Percentiles rank a stretch among this genome's conserved stretches.
Evolutionary conservation across 2,113 vertebrate species (phyloP).

Genomic region (Fulmarus glacialis): DNA sequence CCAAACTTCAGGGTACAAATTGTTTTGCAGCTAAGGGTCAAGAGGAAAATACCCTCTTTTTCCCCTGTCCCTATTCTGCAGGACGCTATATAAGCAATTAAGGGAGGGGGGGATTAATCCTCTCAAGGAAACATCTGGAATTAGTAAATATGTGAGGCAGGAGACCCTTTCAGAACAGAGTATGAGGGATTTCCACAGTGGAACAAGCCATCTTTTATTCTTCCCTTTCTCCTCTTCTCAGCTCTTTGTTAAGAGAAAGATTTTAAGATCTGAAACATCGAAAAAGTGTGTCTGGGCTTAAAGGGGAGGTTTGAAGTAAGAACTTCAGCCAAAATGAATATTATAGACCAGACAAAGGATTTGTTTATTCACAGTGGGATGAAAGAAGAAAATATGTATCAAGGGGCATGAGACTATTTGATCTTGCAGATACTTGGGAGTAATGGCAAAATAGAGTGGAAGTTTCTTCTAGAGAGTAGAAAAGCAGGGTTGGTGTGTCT

Average conservation of each 20-base stretch:
- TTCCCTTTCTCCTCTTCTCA: slow-evolving; percentile 33
- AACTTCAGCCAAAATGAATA: not conserved
- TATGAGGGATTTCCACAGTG: slow-evolving; percentile 14
- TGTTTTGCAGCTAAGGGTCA: slow-evolving; percentile 17
- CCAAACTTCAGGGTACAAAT: slow-evolving; percentile 12
- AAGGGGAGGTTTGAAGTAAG: not conserved
- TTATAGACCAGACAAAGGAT: slow-evolving; percentile 9
- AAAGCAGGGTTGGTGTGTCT: not conserved
- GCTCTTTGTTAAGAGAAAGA: not conserved
- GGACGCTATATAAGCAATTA: slow-evolving; percentile 25
- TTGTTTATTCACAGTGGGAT: not conserved
- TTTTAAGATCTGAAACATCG: not conserved
- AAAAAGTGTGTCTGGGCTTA: not conserved
- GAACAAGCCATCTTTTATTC: slow-evolving; percentile 29
- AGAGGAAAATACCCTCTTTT: slow-evolving; percentile 20
- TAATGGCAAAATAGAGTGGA: not conserved
- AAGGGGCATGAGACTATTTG: not conserved
- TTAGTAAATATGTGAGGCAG: slow-evolving; percentile 9
- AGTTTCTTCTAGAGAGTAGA: not conserved
- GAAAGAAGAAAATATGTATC: not conserved
- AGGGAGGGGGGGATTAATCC: not conserved
- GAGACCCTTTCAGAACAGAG: slow-evolving; percentile 2
- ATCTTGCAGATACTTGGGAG: not conserved
- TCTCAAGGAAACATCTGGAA: slow-evolving; percentile 54
- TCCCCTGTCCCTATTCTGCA: slow-evolving; percentile 13